A percentile compares a stretch with the other conserved stretches of the same genome.
phyloP scores from a whole-genome alignment of 2,113 vertebrate species.

The Protobothrops mucrosquamatus region DNA sequence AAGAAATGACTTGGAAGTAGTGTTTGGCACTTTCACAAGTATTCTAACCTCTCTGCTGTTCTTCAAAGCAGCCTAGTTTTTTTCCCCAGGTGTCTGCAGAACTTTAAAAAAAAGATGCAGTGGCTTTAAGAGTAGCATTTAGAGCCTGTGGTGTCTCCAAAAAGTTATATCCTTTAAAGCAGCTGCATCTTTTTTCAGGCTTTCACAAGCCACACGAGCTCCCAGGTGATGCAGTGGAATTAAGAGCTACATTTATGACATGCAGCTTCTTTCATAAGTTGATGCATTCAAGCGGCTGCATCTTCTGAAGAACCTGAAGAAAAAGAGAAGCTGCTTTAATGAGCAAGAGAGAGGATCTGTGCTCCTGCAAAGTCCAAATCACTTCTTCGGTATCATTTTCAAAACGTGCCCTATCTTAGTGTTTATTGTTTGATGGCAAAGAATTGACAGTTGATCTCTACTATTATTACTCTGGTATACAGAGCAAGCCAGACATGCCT shows the following conservation, averaged over 20 bases:
- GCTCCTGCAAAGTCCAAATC: background rate
- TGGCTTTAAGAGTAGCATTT: background rate
- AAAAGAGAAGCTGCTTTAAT: background rate
- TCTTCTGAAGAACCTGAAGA: background rate
- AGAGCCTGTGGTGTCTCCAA: background rate
- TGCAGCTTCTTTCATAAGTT: background rate
- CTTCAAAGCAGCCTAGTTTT: background rate
- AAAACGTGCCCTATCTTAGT: background rate
- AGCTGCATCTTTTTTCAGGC: background rate
- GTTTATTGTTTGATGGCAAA: background rate
- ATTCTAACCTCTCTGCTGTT: background rate
- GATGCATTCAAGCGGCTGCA: background rate
- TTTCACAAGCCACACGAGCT: background rate
- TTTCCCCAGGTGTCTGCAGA: background rate
- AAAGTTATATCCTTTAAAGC: background rate
- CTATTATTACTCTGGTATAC: too few relatives aligned
- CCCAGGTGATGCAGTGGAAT: background rate
- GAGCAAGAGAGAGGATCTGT: background rate
- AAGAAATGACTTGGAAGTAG: background rate
- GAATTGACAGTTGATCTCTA: too few relatives aligned
- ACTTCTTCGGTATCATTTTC: background rate
- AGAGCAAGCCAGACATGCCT: background rate
- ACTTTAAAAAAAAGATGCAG: background rate
- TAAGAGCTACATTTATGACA: background rate
- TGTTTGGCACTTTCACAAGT: background rate